Evolutionary conservation across 2,797 vertebrate genomes (phyloP).

Genomic region (Phalloptychus januarius): DNA sequence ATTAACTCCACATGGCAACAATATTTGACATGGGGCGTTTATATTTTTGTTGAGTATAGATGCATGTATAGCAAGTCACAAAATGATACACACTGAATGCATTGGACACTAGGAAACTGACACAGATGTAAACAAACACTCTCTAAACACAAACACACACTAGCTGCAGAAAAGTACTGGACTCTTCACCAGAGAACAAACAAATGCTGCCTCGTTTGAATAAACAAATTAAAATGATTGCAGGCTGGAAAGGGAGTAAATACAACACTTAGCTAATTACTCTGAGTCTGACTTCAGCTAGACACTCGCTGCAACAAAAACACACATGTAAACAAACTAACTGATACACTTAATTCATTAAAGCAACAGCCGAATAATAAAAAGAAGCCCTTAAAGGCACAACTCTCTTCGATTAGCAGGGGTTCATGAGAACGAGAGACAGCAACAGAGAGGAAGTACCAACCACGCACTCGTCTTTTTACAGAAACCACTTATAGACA

Average conservation of each 20-base stretch:
- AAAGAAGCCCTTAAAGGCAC: conserved; percentile 20
- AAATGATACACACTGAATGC: conserved; percentile 12
- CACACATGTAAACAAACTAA: conserved; percentile 24
- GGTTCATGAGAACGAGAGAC: conserved; percentile 21
- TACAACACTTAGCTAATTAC: conserved; percentile 73
- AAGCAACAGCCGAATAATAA: conserved; percentile 21
- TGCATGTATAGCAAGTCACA: conserved; percentile 15
- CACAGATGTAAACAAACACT: conserved; percentile 38
- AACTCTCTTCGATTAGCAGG: conserved; percentile 1
- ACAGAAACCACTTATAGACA: conserved; percentile 38
- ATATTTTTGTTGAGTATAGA: neutral
- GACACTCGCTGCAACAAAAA: conserved; percentile 22
- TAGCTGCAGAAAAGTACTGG: conserved; percentile 30
- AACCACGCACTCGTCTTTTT: conserved; percentile 19
- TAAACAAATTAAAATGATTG: conserved; percentile 74
- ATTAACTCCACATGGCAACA: too few species aligned
- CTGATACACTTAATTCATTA: conserved; percentile 16
- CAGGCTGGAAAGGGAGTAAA: conserved; percentile 67
- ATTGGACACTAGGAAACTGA: conserved; percentile 9
- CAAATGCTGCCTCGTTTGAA: conserved; percentile 50
- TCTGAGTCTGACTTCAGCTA: conserved; percentile 35
- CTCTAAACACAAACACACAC: conserved; percentile 9
- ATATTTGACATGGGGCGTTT: too few species aligned
- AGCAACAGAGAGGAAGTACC: conserved; percentile 3
- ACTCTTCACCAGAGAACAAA: conserved; percentile 42